Evolutionary conservation across 2,888 invertebrate genomes (phyloP).

Genomic region (Eurytoma californica): DNA sequence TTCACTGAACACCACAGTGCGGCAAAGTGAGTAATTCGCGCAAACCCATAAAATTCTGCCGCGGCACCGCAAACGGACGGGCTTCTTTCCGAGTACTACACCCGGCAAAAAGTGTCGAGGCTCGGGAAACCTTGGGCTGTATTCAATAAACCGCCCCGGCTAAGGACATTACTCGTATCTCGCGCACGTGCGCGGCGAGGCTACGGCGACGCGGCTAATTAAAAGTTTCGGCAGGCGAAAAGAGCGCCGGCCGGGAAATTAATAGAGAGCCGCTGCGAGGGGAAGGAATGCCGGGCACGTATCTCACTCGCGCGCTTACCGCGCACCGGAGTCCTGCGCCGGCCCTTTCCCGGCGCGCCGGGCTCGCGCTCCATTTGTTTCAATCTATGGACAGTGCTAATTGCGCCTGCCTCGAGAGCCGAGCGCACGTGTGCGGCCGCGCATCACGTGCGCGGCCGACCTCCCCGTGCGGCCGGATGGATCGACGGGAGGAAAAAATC

Average conservation of each 20-base stretch:
- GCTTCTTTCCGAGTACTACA: not conserved
- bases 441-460: not conserved
- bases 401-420: constrained; percentile 60
- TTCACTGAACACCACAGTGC: not conserved
- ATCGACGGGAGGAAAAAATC: no score
- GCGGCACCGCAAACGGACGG: not conserved
- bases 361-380: constrained; percentile 75
- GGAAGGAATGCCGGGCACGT: constrained; percentile 49
- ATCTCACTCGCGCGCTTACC: constrained; percentile 16
- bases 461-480: no score
- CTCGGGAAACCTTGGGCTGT: not conserved
- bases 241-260: constrained; percentile 25
- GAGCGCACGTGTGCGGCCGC: not conserved
- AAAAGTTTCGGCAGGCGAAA: constrained; percentile 42
- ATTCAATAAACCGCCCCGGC: constrained; percentile 42
- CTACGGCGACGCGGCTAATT: constrained; percentile 30
- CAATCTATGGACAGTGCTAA: constrained; percentile 75
- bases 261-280: constrained; percentile 26
- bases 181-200: no score
- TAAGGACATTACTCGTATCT: constrained; percentile 8
- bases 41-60: constrained; percentile 33
- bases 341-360: not conserved
- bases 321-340: not conserved
- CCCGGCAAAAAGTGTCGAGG: not conserved
- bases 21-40: constrained; percentile 37